These are phyloP conservation scores for Papilio dardanus DNA, from an alignment of 1,140 invertebrate species.

Conservation along the genomic window DNA sequence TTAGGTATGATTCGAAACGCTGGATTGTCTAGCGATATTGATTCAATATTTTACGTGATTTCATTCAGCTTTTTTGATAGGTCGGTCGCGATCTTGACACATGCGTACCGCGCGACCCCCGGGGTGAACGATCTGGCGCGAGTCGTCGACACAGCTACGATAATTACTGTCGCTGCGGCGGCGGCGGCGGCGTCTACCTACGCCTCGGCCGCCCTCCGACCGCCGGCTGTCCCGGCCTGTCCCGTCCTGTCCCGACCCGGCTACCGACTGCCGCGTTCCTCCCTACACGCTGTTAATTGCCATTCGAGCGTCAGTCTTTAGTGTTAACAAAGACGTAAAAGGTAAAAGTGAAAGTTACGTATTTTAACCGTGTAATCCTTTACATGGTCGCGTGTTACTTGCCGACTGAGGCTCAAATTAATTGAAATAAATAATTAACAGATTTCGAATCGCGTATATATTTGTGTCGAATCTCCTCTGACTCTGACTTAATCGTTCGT, in stretches of 20 bases:
- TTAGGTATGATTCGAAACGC: neutral
- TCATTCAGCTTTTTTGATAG: constrained; percentile 59
- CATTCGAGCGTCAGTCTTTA: neutral
- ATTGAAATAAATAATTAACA: constrained; percentile 12
- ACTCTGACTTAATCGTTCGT: neutral
- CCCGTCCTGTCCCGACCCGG: neutral
- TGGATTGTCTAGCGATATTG: constrained; percentile 2
- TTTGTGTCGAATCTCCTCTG: neutral
- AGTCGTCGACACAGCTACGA: constrained; percentile 72
- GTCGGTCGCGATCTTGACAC: constrained; percentile 56
- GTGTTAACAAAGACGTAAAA: constrained; percentile 24
- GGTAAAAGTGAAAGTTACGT: constrained; percentile 35
- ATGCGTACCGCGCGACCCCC: constrained; percentile 68
- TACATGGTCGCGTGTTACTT: constrained; percentile 34
- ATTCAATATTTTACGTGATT: constrained; percentile 40
- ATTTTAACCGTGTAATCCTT: constrained; percentile 36
- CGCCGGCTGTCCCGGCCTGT: constrained; percentile 41
- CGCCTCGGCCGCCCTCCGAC: constrained; percentile 56
- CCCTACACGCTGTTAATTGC: constrained; percentile 9
- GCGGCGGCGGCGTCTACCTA: constrained; percentile 56
- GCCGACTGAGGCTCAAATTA: constrained; percentile 8
- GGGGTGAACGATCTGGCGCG: constrained; percentile 71
- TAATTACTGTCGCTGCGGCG: constrained; percentile 71
- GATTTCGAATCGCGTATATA: constrained; percentile 11
- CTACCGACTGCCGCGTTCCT: neutral